These are phyloP conservation scores for Dolichopus griseipennis DNA, from an alignment of 2,888 invertebrate genomes.

Conservation along the genomic window DNA sequence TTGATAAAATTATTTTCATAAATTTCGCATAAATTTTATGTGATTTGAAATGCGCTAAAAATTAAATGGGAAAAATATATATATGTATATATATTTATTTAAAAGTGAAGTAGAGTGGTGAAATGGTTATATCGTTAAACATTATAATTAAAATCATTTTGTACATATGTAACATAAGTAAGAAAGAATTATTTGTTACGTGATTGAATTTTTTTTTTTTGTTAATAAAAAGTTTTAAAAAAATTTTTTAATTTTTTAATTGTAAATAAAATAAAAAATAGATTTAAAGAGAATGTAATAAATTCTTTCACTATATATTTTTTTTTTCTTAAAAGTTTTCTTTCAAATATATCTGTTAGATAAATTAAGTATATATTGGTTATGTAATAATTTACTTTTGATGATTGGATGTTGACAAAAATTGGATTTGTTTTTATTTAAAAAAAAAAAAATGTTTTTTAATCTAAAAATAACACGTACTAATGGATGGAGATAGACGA, in stretches of 20 bases:
- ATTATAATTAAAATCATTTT: background rate
- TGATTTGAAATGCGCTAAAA: background rate
- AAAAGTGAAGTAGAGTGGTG: background rate
- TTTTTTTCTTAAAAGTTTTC: too few species aligned
- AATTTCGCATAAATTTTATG: slow-evolving; percentile 3
- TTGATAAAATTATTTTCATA: slow-evolving; percentile 1
- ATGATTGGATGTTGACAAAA: too few species aligned
- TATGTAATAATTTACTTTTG: too few species aligned
- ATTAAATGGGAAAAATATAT: too few species aligned
- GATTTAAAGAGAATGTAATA: background rate
- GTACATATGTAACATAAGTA: background rate
- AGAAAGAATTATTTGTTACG: background rate
- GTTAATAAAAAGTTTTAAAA: background rate
- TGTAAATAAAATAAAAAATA: background rate
- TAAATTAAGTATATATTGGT: too few species aligned
- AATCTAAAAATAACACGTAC: too few species aligned
- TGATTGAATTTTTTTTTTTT: background rate
- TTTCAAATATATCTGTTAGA: too few species aligned
- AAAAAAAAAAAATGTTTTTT: too few species aligned
- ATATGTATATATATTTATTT: too few species aligned
- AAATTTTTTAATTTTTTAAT: background rate
- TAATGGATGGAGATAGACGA: too few species aligned
- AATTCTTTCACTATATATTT: background rate
- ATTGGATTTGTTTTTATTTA: too few species aligned
- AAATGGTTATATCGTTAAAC: background rate